phyloP scores from a whole-genome alignment of 2,888 invertebrate genomes.

The Teleiodes luculella region DNA sequence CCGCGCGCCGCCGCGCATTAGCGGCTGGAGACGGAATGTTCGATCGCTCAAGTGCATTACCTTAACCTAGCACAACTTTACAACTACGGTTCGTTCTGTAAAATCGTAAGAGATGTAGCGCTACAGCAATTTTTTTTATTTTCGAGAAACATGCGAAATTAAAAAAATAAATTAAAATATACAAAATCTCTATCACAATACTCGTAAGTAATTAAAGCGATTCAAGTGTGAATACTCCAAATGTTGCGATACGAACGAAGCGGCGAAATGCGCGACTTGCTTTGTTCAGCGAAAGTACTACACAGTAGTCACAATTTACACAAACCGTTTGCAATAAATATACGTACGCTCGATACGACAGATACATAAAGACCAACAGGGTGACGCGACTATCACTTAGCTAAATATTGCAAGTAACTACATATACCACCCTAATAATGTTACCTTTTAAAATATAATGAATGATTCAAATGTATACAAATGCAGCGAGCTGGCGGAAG shows the following conservation, averaged over 20 bases:
- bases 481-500: conserved; percentile 44
- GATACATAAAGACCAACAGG: conserved; percentile 48
- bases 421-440: conserved; percentile 62
- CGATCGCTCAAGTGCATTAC: conserved; percentile 50
- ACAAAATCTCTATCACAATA: conserved; percentile 80
- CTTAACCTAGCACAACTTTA: conserved; percentile 73
- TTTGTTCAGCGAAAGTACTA: conserved; percentile 44
- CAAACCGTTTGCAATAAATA: conserved; percentile 53
- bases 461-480: conserved; percentile 59
- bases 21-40: conserved; percentile 15
- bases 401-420: conserved; percentile 72
- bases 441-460: conserved; percentile 57
- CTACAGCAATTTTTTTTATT: conserved; percentile 58
- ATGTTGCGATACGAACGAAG: conserved; percentile 68
- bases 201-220: conserved; percentile 79
- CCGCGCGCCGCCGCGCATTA: conserved; percentile 26
- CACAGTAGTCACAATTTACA: conserved; percentile 59
- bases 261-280: conserved; percentile 38
- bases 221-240: conserved; percentile 77
- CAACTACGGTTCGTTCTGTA: conserved; percentile 65
- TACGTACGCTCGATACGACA: conserved; percentile 46
- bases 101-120: conserved; percentile 69
- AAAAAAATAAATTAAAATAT: conserved; percentile 79
- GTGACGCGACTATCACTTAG: conserved; percentile 60
- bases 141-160: conserved; percentile 72